Conservation (phyloP, 37 sponge, comb jelly and placozoan species). For the Halisarca cf. caerulea region DNA sequence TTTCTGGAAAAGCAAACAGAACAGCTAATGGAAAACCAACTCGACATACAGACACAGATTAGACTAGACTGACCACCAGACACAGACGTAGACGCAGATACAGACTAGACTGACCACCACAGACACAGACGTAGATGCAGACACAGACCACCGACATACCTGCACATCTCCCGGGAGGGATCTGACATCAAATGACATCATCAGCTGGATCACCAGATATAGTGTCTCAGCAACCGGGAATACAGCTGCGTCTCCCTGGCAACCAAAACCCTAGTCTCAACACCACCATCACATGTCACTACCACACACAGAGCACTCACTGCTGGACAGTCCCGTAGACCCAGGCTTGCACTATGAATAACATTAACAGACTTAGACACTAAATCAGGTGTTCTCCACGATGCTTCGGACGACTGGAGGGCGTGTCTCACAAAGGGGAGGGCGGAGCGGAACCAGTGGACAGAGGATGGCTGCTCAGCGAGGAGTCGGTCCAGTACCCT, state of each 20-base stretch:
- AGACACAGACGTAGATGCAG: too few relatives aligned
- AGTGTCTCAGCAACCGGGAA: slow-evolving; percentile 11
- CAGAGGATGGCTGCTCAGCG: not conserved
- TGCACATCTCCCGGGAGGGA: not conserved
- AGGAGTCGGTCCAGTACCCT: not conserved
- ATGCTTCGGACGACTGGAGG: not conserved
- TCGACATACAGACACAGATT: too few relatives aligned
- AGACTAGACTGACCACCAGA: too few relatives aligned
- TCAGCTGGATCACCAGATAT: not conserved
- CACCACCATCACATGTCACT: too few relatives aligned
- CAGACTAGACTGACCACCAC: too few relatives aligned
- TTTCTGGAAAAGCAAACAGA: not conserved
- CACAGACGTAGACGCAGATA: too few relatives aligned
- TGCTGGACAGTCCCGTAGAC: not conserved
- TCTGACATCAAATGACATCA: not conserved
- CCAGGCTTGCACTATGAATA: slow-evolving; percentile 6
- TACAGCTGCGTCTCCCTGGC: not conserved
- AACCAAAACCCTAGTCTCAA: not conserved
- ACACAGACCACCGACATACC: too few relatives aligned
- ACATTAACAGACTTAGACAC: not conserved
- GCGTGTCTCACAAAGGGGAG: not conserved
- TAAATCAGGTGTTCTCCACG: not conserved
- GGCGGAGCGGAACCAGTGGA: slow-evolving; percentile 9
- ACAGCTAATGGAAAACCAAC: not conserved
- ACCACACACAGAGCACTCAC: not conserved